Percentiles rank a stretch among this genome's conserved stretches.
These are phyloP conservation scores for Lasius fuliginosus DNA, from an alignment of 2,888 invertebrate species.

Conservation along the genomic window DNA sequence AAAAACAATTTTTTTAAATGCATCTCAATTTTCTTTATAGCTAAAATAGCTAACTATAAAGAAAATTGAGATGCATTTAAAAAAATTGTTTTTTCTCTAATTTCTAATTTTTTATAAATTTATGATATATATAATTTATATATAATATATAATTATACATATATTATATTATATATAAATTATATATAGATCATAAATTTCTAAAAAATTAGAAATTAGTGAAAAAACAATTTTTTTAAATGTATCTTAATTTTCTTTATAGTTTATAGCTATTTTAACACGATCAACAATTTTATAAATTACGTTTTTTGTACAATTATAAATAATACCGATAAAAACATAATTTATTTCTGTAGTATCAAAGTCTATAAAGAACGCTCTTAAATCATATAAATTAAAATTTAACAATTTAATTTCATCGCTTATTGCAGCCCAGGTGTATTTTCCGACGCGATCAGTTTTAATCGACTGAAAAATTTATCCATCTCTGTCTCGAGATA, in stretches of 20 bases:
- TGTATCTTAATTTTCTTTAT: neutral
- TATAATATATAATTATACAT: too few relatives aligned
- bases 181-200: neutral
- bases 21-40: too few relatives aligned
- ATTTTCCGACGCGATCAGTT: neutral
- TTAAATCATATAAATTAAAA: neutral
- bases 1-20: too few relatives aligned
- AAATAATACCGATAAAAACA: neutral
- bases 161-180: too few relatives aligned
- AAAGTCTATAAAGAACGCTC: neutral
- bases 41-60: too few relatives aligned
- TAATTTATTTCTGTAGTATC: neutral
- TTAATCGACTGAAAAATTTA: constrained; percentile 12
- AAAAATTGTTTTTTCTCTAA: too few relatives aligned
- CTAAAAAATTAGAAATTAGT: neutral
- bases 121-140: too few relatives aligned
- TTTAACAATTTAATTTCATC: constrained; percentile 10
- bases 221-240: neutral
- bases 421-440: neutral
- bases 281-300: neutral
- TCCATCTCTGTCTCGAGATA: neutral
- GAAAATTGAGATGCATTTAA: too few relatives aligned
- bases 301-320: neutral
- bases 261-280: neutral
- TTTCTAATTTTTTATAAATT: too few relatives aligned